phyloP scores from a whole-genome alignment of 2,888 invertebrate species.

The Rhodophaea formosa region DNA sequence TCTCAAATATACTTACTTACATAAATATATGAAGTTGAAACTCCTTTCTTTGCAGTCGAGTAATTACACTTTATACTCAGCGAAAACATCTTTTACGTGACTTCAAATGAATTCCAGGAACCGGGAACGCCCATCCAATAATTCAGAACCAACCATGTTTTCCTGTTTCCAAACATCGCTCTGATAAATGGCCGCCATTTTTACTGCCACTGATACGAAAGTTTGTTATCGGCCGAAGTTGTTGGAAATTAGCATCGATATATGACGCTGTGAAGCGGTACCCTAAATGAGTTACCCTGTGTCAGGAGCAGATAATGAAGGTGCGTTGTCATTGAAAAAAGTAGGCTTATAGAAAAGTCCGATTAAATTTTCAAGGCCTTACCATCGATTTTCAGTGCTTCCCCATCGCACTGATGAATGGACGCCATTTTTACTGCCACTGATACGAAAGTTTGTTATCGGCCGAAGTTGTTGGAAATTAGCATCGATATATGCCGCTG shows the following conservation, averaged over 20 bases:
- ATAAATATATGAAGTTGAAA: too few relatives aligned
- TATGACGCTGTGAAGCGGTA: conserved; percentile 9
- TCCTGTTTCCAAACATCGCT: conserved; percentile 2
- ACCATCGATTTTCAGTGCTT: too few relatives aligned
- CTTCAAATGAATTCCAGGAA: not conserved
- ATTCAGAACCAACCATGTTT: conserved; percentile 1
- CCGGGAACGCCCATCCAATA: not conserved
- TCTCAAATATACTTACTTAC: too few relatives aligned
- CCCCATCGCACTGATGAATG: conserved; percentile 2
- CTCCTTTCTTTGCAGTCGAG: too few relatives aligned
- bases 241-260: conserved; percentile 12
- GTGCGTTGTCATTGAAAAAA: too few relatives aligned
- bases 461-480: conserved; percentile 10
- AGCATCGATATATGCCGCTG: conserved; percentile 14
- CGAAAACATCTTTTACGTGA: too few relatives aligned
- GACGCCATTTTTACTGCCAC: conserved; percentile 4
- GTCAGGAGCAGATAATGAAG: not conserved
- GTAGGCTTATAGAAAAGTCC: too few relatives aligned
- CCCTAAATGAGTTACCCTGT: conserved; percentile 6
- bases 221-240: conserved; percentile 14
- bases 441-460: conserved; percentile 16
- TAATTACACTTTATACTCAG: too few relatives aligned
- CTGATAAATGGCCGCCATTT: conserved; percentile 9
- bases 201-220: conserved; percentile 13
- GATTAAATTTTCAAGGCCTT: too few relatives aligned